phyloP scores from a whole-genome alignment of 2,113 vertebrate genomes.

The Podiceps cristatus region DNA sequence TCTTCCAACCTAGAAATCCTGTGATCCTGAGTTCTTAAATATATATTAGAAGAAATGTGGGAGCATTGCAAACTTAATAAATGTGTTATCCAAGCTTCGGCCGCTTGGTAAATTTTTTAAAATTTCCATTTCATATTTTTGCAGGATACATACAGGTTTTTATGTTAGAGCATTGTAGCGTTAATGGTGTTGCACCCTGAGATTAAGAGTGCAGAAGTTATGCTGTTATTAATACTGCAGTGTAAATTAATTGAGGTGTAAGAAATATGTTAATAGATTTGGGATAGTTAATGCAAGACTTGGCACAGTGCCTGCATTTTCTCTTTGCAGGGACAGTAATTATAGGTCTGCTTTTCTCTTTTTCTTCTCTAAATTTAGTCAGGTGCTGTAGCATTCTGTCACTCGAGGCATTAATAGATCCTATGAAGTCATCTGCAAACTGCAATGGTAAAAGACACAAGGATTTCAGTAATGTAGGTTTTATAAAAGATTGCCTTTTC shows the following conservation, averaged over 20 bases:
- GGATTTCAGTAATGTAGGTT: neutral
- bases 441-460: neutral
- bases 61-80: neutral
- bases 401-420: neutral
- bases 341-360: neutral
- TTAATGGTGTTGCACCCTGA: neutral
- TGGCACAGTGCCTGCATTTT: constrained; percentile 4
- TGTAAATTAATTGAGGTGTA: neutral
- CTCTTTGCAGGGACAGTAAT: neutral
- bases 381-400: neutral
- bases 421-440: neutral
- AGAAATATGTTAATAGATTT: constrained; percentile 4
- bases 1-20: too few species aligned
- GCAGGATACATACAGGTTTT: neutral
- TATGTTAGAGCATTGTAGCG: neutral
- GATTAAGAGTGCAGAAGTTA: neutral
- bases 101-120: neutral
- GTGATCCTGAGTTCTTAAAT: too few species aligned
- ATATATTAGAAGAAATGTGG: neutral
- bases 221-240: neutral
- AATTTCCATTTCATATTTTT: neutral
- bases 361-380: neutral
- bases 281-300: constrained; percentile 12
- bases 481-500: neutral
- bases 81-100: neutral